Base-by-base conservation (phyloP, 2,113 vertebrate genomes). In the Catharus minimus region DNA sequence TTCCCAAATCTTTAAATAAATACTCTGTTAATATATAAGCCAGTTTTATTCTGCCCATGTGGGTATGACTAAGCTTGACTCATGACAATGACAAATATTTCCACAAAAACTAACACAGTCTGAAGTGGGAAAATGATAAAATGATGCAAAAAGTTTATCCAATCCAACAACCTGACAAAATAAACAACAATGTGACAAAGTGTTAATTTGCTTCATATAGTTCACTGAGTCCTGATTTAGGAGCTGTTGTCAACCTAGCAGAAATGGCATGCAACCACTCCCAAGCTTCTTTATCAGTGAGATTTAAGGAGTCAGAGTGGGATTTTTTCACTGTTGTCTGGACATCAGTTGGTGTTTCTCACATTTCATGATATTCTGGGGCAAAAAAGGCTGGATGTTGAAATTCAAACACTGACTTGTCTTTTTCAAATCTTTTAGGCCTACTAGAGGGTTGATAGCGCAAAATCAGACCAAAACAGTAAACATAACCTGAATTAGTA, bases 21-120 rank as follows among this genome's bases (percentile, higher is more conserved):
- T 57, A 8, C 74, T 83, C 30, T 77, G 38, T 8, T 86, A 71
- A 73, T 56, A 32, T 32, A 71, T 52, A 86, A 80, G 3, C 4
- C 67, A 69, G 12, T 60, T 88, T 92, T 71, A 71, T 86, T 92
- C 86, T 94, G 27, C n/a, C 28, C 82, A 67, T 67, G 65, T 71
- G 64, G 60, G 14, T 88, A 36, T 83, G 87, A 92, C 65, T 91
- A 95, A 88, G 28, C 36, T 67, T 85, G 44, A 82, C 58, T 91
- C 72, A 83, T 56, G 49, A 26, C 52, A 83, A 32, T 71, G 64
- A 82, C 56, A 89, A 83, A 52, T 77, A 65, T 75, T 90, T 80
- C 90, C 76, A 81, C 76, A 90, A 91, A 38, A 82, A 81, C 64
- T 44, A 82, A 69, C 11, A 58, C 8, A 66, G 41, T 82, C 46